These are phyloP conservation scores for Arenicola marina DNA, from an alignment of 2,888 invertebrate genomes.

Conservation along the genomic window DNA sequence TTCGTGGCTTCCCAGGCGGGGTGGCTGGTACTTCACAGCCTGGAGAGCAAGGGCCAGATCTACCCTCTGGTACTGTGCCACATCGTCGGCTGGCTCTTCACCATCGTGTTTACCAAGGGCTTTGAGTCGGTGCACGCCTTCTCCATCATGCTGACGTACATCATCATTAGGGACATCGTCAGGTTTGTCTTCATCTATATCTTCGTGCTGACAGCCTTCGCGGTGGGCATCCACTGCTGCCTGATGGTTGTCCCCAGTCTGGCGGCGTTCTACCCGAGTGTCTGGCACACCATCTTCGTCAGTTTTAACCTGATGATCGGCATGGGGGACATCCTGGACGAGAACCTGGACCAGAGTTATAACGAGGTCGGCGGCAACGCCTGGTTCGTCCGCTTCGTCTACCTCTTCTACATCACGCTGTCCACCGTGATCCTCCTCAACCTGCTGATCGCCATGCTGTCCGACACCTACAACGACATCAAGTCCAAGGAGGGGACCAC, in stretches of 20 bases:
- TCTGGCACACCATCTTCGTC: conserved; percentile 47
- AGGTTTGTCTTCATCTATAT: conserved; percentile 53
- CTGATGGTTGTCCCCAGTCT: conserved; percentile 42
- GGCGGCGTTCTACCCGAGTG: conserved; percentile 35
- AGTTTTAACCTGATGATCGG: conserved; percentile 58
- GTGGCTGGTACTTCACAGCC: conserved; percentile 44
- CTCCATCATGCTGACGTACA: conserved; percentile 53
- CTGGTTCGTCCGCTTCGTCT: conserved; percentile 40
- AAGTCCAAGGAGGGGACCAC: conserved; percentile 41
- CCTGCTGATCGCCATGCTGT: conserved; percentile 44
- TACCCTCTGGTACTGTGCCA: conserved; percentile 48
- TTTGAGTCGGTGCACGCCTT: conserved; percentile 54
- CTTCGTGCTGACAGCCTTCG: conserved; percentile 54
- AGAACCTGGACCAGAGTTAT: conserved; percentile 38
- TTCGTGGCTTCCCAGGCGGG: conserved; percentile 42
- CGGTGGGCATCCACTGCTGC: conserved; percentile 50
- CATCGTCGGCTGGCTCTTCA: conserved; percentile 53
- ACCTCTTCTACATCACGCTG: conserved; percentile 51
- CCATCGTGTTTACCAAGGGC: conserved; percentile 55
- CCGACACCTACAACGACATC: conserved; percentile 44
- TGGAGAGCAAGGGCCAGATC: conserved; percentile 39
- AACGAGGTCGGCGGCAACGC: conserved; percentile 32
- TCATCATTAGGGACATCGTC: conserved; percentile 52
- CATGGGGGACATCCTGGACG: conserved; percentile 46
- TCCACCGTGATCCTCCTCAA: conserved; percentile 40